phyloP scores from a whole-genome alignment of 2,888 invertebrate species.

The Drosophila pseudotalamancana region DNA sequence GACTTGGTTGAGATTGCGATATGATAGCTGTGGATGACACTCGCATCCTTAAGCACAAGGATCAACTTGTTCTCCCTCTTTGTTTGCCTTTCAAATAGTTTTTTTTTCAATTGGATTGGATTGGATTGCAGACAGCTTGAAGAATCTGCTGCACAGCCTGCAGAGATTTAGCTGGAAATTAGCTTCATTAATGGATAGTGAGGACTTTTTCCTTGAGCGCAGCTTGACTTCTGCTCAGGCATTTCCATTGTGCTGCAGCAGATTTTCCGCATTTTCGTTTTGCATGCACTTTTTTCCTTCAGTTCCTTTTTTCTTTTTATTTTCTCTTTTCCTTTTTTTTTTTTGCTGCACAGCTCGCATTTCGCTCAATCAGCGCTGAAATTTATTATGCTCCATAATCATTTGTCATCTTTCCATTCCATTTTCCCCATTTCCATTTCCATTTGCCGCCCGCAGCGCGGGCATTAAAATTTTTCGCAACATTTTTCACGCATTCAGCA shows the following conservation, averaged over 20 bases:
- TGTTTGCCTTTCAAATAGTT: slow-evolving; percentile 25
- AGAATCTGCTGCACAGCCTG: slow-evolving; percentile 27
- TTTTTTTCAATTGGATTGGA: slow-evolving; percentile 25
- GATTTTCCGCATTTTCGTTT: slow-evolving; percentile 12
- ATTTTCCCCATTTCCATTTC: slow-evolving; percentile 59
- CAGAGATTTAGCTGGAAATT: slow-evolving; percentile 64
- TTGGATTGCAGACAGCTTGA: slow-evolving; percentile 31
- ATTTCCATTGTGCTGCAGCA: slow-evolving; percentile 17
- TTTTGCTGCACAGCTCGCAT: slow-evolving; percentile 48
- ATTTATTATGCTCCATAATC: slow-evolving; percentile 78
- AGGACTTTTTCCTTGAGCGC: slow-evolving; percentile 7
- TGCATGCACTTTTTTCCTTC: slow-evolving; percentile 26
- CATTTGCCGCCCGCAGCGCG: slow-evolving; percentile 70
- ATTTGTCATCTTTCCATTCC: slow-evolving; percentile 71
- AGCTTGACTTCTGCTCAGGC: slow-evolving; percentile 20
- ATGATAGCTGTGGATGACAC: slow-evolving; percentile 70
- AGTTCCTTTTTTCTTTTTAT: neutral
- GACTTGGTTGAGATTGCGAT: slow-evolving; percentile 53
- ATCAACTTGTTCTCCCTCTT: slow-evolving; percentile 61
- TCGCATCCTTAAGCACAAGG: slow-evolving; percentile 66
- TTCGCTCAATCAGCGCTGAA: slow-evolving; percentile 75
- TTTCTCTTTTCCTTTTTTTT: too few relatives aligned
- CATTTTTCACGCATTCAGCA: slow-evolving; percentile 79
- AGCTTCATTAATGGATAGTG: slow-evolving; percentile 72
- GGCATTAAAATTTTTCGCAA: slow-evolving; percentile 74